Conservation (phyloP, 2,113 vertebrate species). For the Podarcis raffonei region DNA sequence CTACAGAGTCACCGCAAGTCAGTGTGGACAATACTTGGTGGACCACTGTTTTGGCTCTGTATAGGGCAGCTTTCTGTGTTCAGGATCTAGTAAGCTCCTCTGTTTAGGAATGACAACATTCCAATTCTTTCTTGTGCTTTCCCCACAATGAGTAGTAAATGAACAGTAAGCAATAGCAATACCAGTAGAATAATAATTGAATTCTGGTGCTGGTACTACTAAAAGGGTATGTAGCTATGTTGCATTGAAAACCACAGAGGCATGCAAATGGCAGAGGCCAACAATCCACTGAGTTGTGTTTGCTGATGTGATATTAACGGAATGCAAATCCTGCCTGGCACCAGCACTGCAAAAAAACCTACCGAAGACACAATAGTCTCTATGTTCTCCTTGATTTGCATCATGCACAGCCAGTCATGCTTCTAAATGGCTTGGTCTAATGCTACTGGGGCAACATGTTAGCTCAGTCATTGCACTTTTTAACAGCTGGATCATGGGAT, state of each 20-base stretch:
- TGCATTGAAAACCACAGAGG: not conserved
- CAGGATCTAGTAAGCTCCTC: not conserved
- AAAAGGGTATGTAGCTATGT: not conserved
- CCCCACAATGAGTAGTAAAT: not conserved
- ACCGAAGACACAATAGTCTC: conserved; percentile 35
- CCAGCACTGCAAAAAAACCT: conserved; percentile 30
- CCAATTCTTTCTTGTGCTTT: not conserved
- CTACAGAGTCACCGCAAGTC: too few species aligned
- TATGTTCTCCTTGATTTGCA: conserved; percentile 39
- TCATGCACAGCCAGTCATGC: not conserved
- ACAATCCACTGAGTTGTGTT: conserved; percentile 34
- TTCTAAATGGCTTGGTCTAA: conserved; percentile 16
- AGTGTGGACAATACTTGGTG: too few species aligned
- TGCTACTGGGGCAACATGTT: not conserved
- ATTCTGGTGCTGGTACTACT: too few species aligned
- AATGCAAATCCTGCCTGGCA: conserved; percentile 53
- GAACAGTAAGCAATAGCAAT: not conserved
- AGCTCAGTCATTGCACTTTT: not conserved
- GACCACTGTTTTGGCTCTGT: too few species aligned
- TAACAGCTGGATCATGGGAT: not conserved
- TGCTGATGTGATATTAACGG: conserved; percentile 41
- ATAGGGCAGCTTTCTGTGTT: too few species aligned
- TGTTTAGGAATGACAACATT: not conserved
- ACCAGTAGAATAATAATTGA: not conserved
- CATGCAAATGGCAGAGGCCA: conserved; percentile 3